Evolutionary conservation across 92 coral and sea anemone genomes (phyloP), one percentile per base, ranked within the genome.

Genomic region (Ricordea florida): DNA sequence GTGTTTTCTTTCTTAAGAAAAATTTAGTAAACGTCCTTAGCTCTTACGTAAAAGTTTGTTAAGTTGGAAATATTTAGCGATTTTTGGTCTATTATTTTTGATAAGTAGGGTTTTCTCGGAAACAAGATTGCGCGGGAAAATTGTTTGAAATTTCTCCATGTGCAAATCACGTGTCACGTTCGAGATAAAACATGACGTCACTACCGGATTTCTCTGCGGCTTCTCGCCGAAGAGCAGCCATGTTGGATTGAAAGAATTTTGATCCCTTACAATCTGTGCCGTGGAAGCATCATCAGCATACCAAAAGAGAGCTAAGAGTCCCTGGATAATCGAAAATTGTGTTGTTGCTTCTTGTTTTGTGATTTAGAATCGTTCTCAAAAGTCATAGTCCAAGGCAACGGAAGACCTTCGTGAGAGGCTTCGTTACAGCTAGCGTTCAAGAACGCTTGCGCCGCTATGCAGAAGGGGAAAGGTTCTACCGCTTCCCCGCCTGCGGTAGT

Each of bases 141-240:
- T 69, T 71, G 81, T 73, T 69, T 52, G 65, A 71, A 74, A 79
- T 80, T 72, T 63, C 79, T 72, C 60, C 71, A 57, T 44, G 46
- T 37, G 66, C 48, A 49, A 79, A 67, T 91, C 97, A 91, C 97
- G 97, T 91, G 97, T 69, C 87, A 79, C 65, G 56, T 68, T 82
- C 81, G 69, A 62, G 45, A 44, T 82, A 77, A 86, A 78, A 65
- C 87, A 87, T 91, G 97, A 91, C 97, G 97, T 91, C 97, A 91
- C 56, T 89, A 81, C 80, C 93, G 91, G 85, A 78, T 74, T 77
- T 87, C 92, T 86, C 89, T 91, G 90, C 97, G 97, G 97, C 97
- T 91, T 87, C 92, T 74, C 87, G 93, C 93, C 93, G 82, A 87
- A 84, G 93, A 84, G 88, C 97, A 91, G 97, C 93, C 93, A 91